Base-by-base conservation (phyloP, 2,888 invertebrate species). In the Leptopterna dolabrata region DNA sequence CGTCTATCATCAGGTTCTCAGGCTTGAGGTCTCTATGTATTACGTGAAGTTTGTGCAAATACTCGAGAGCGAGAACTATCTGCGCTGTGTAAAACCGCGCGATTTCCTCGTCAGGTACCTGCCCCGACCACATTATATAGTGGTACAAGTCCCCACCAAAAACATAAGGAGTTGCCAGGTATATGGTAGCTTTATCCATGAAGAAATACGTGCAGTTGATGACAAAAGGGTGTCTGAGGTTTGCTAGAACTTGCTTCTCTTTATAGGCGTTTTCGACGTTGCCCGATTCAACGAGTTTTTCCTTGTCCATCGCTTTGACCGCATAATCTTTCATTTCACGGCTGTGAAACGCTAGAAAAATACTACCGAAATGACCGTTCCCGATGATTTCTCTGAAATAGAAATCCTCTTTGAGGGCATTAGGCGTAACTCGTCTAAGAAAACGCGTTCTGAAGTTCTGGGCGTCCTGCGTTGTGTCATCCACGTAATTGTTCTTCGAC, bases 1-100 rank as follows among this genome's bases (percentile, higher is more conserved):
- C 92, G 91, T 97, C 96, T 45, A 98, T 94, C 90, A 98, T 92
- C 89, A 98, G 95, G 91, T 98, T 98, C 92, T 98, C 98, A 0
- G 98, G 98, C 91, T 98, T 98, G 88, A 98, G 92, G 92, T 98
- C 98, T 16, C 99, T 94, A 92, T 98, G 98, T 81, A 98, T 94
- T 89, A 99, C 92, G 91, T 96, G 95, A 91, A 97, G 94, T 91
- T 94, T 94, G 92, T 99, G 98, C 87, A 99, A 92, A 92, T 98
- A 99, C 92, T 99, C 98, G 90, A 99, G 93, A 1, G 96, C 97
- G 89, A 99, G 92, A 83, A 96, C 94, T n/a, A 98, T 96, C 93
- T 99, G 98, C 78, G 97, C 95, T 0, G 96, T 96, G 92, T 98
- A 99, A 93, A 98, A 98, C 91, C 95, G 95, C 0, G 97, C 94